Percentiles rank a stretch among this genome's conserved stretches.
phyloP scores from a whole-genome alignment of 2,113 vertebrate species.

The Montifringilla adamsi region DNA sequence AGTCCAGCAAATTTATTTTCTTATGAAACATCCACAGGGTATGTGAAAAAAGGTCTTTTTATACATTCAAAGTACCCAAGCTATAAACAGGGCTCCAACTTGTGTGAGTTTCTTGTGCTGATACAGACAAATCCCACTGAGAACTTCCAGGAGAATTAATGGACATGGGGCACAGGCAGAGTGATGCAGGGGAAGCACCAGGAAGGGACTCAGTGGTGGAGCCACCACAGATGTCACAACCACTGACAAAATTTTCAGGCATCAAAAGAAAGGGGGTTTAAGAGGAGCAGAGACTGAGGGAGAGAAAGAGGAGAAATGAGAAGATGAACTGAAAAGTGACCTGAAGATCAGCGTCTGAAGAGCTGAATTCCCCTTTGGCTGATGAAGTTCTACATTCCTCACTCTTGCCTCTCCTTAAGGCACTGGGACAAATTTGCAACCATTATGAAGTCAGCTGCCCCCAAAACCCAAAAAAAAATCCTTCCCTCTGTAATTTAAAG shows the following conservation, averaged over 20 bases:
- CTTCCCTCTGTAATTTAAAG: not conserved
- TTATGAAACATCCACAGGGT: not conserved
- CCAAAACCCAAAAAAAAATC: not conserved
- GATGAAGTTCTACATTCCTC: not conserved
- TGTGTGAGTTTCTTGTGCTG: not conserved
- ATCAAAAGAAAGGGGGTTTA: not conserved
- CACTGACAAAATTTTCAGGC: not conserved
- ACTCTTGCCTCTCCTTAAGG: not conserved
- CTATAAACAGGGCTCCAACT: not conserved
- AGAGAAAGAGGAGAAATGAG: not conserved
- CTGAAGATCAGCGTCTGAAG: not conserved
- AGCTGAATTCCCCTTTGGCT: not conserved
- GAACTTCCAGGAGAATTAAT: not conserved
- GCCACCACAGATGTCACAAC: not conserved
- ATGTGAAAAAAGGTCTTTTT: not conserved
- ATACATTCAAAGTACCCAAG: not conserved
- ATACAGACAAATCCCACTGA: not conserved
- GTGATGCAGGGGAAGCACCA: not conserved
- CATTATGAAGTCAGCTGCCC: not conserved
- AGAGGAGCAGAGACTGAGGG: not conserved
- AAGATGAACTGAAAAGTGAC: not conserved
- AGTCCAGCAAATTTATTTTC: not conserved
- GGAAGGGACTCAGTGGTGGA: fast-evolving
- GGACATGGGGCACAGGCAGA: fast-evolving
- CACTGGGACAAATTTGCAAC: not conserved